Evolutionary conservation across 2,888 invertebrate species (phyloP).

Genomic region (Dendrolimus pini): DNA sequence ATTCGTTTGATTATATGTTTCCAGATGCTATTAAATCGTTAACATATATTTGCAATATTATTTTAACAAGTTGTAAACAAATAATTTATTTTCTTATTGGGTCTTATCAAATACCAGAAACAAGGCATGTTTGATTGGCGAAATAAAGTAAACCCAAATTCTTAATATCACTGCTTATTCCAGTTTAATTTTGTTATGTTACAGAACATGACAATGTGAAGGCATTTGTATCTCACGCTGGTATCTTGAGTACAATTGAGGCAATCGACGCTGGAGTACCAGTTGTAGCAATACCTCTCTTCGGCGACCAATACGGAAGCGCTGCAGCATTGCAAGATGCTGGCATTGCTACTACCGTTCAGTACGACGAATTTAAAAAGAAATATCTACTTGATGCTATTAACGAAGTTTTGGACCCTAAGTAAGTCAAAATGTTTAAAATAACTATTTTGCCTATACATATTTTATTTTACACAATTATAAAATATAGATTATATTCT

Average conservation of each 20-base stretch:
- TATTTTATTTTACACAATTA: too few relatives aligned
- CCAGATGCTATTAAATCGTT: too few relatives aligned
- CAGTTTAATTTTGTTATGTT: slow-evolving; percentile 13
- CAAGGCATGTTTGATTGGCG: too few relatives aligned
- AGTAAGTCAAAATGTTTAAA: slow-evolving; percentile 53
- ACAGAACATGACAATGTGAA: slow-evolving; percentile 82
- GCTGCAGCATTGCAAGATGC: slow-evolving; percentile 77
- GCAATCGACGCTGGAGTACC: slow-evolving; percentile 81
- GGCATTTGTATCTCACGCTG: slow-evolving; percentile 81
- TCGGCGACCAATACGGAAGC: slow-evolving; percentile 83
- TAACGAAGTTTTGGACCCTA: slow-evolving; percentile 71
- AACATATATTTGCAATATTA: too few relatives aligned
- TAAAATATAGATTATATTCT: too few relatives aligned
- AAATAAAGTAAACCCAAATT: too few relatives aligned
- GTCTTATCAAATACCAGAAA: too few relatives aligned
- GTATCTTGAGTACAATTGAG: slow-evolving; percentile 81
- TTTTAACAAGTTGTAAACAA: too few relatives aligned
- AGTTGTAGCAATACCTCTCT: slow-evolving; percentile 80
- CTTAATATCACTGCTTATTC: too few relatives aligned
- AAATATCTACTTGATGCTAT: slow-evolving; percentile 72
- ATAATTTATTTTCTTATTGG: too few relatives aligned
- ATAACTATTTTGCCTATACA: too few relatives aligned
- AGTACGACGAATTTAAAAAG: slow-evolving; percentile 75
- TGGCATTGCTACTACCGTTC: slow-evolving; percentile 76
- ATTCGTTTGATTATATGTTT: too few relatives aligned